phyloP scores from a whole-genome alignment of 2,797 vertebrate genomes.

The Scolopax rusticola region DNA sequence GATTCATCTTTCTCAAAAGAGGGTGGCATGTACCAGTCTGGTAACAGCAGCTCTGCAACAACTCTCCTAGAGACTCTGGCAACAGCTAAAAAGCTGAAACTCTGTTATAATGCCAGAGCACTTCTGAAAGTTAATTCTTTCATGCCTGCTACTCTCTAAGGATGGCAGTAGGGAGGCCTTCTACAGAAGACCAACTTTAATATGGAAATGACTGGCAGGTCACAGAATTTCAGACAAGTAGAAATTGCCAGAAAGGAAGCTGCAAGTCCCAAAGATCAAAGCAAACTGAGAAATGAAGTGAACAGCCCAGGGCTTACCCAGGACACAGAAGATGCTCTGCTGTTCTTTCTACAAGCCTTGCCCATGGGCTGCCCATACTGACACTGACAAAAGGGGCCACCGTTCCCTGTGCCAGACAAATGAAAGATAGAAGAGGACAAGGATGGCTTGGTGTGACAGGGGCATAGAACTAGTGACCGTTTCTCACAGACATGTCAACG shows the following conservation, averaged over 20 bases:
- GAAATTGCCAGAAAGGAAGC: neutral
- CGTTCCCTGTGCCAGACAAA: neutral
- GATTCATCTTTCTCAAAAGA: neutral
- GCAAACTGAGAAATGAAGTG: neutral
- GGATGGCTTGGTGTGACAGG: neutral
- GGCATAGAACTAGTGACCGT: neutral
- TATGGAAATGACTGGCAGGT: neutral
- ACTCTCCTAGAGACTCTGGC: neutral
- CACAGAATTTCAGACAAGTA: neutral
- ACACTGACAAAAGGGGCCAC: fast-evolving
- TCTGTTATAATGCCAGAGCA: neutral
- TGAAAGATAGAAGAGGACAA: neutral
- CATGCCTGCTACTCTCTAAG: neutral
- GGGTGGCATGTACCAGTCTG: neutral
- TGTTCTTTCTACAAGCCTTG: neutral
- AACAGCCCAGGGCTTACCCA: neutral
- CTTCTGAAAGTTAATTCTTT: neutral
- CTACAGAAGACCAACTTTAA: neutral
- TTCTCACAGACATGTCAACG: neutral
- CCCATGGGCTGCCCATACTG: neutral
- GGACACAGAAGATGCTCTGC: neutral
- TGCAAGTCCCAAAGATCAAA: neutral
- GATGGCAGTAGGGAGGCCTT: neutral
- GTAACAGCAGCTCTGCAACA: neutral
- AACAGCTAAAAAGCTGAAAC: neutral